These are phyloP conservation scores for Pseudois nayaur DNA, from an alignment of 2,113 vertebrate species.

Conservation along the genomic window DNA sequence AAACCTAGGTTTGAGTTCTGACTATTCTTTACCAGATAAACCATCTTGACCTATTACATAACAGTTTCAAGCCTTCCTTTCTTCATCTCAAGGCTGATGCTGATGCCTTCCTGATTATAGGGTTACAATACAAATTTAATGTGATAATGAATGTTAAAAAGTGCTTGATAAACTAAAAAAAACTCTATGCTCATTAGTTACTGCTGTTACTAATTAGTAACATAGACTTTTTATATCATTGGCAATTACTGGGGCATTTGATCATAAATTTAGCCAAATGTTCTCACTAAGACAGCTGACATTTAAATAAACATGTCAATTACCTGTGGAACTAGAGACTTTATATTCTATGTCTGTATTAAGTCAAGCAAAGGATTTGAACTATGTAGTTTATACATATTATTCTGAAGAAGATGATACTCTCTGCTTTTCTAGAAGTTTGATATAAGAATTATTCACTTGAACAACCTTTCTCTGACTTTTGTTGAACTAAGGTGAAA, in stretches of 20 bases:
- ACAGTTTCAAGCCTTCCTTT: neutral
- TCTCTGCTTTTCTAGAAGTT: neutral
- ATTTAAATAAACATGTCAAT: slow-evolving; percentile 27
- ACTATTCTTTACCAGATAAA: neutral
- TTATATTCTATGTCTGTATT: neutral
- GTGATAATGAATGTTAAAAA: neutral
- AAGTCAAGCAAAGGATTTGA: neutral
- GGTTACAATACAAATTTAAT: neutral
- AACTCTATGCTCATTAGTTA: neutral
- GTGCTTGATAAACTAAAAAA: neutral
- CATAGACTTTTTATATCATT: neutral
- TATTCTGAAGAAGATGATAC: neutral
- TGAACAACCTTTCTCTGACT: neutral
- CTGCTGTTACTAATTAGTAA: neutral
- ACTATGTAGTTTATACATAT: neutral
- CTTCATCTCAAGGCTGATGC: neutral
- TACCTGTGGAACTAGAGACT: neutral
- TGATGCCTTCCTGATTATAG: neutral
- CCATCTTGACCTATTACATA: neutral
- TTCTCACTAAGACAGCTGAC: neutral
- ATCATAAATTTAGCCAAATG: slow-evolving; percentile 11
- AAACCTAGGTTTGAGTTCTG: neutral
- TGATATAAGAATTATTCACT: neutral
- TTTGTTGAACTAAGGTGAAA: neutral
- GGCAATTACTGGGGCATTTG: neutral